Evolutionary conservation across 2,113 vertebrate genomes (phyloP).

Genomic region (Vanacampus margaritifer): DNA sequence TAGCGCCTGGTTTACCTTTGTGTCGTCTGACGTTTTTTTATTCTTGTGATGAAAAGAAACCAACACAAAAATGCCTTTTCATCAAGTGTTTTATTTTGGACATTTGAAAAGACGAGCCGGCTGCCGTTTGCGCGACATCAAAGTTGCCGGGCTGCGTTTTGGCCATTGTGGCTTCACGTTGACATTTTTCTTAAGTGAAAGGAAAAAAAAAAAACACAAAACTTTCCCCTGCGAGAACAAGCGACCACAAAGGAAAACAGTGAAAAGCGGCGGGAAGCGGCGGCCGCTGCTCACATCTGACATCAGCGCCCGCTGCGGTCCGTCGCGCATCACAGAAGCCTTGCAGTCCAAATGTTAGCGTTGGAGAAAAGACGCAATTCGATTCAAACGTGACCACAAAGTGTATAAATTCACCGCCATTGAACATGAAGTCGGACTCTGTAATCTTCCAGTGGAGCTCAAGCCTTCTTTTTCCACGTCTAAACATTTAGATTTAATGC

Average conservation of each 20-base stretch:
- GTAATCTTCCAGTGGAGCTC: conserved; percentile 16
- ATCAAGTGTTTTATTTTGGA: neutral
- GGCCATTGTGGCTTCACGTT: neutral
- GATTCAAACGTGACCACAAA: conserved; percentile 47
- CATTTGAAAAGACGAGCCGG: neutral
- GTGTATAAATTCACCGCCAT: conserved; percentile 23
- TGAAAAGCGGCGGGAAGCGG: neutral
- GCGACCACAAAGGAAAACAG: conserved; percentile 25
- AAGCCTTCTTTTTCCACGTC: conserved; percentile 26
- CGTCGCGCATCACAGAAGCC: neutral
- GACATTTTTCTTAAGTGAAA: neutral
- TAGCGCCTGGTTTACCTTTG: neutral
- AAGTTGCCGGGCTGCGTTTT: neutral
- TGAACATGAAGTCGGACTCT: conserved; percentile 28
- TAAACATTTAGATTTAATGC: conserved; percentile 60
- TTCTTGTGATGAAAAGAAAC: neutral
- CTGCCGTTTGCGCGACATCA: neutral
- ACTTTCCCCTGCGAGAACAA: conserved; percentile 26
- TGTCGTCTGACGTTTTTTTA: too few relatives aligned
- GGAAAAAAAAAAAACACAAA: neutral
- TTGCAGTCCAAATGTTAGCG: conserved; percentile 2
- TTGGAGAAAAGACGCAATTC: neutral
- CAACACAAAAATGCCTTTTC: neutral
- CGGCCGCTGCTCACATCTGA: neutral
- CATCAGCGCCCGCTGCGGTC: conserved; percentile 6